Evolutionary conservation across 2,888 invertebrate genomes (phyloP).

Genomic region (Melanophora roralis): DNA sequence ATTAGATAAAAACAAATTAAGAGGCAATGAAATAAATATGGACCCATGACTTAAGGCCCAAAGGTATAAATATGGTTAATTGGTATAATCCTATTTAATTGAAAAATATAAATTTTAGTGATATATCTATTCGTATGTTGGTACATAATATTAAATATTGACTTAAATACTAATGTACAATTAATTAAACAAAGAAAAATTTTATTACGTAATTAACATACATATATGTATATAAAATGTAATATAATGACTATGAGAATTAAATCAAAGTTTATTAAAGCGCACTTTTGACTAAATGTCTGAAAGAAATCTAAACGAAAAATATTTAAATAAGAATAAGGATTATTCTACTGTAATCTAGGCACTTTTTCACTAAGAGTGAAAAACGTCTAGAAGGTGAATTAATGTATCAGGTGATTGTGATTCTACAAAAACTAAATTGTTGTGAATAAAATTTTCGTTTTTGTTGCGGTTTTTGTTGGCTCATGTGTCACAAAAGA

Average conservation of each 20-base stretch:
- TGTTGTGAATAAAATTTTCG: no score
- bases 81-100: background rate
- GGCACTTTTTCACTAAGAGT: no score
- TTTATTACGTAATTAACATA: no score
- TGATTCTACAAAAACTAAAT: no score
- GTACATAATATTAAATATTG: background rate
- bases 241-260: conserved; percentile 11
- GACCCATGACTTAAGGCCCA: conserved; percentile 10
- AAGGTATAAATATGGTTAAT: conserved; percentile 7
- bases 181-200: conserved; percentile 18
- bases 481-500: no score
- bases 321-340: no score
- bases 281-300: background rate
- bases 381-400: no score
- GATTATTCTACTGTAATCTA: no score
- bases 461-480: no score
- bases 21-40: conserved; percentile 6
- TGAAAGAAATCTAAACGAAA: no score
- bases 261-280: conserved; percentile 44
- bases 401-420: no score
- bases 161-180: conserved; percentile 9
- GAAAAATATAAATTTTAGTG: no score
- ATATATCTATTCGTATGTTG: background rate
- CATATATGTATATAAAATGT: conserved; percentile 3
- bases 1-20: conserved; percentile 32